Evolutionary conservation across 2,113 vertebrate genomes (phyloP), one percentile per base, ranked within the genome.

Genomic region (Micronycteris hirsuta): DNA sequence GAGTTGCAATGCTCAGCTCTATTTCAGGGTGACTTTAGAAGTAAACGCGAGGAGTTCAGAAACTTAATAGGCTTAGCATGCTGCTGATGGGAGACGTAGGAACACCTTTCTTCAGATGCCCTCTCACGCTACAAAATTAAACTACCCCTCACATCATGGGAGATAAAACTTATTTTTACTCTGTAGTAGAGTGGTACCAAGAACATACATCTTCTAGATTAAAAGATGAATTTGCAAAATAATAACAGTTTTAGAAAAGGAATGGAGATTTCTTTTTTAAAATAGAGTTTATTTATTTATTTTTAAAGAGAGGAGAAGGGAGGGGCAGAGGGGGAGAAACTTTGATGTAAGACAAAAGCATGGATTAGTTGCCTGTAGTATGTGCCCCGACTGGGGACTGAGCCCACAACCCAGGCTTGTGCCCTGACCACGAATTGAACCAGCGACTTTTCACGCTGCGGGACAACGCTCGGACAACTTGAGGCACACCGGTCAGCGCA

Each of bases 1-100:
- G 47, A 58, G 24, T 12, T 52, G 54, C 28, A 2, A 14, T 47
- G 68, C 16, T 90, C 58, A 85, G 84, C 71, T 87, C 52, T 86
- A 33, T 43, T 49, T 91, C 77, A 85, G 38, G 43, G 22, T 85
- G 74, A 95, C 17, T 76, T 89, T 6, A 95, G 19, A 56, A 70
- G n/a, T 52, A 17, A 24, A 61, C 4, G 3, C 3, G 7, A 47
- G 1, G 28, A 14, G 3, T 81, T 67, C 33, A 84, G 56, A 77
- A 31, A 22, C 7, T 45, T 17, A 54, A 1, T 24, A 33, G 38
- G 15, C 14, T 88, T 71, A 17, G 4, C 7, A 38, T 14, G 16
- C 33, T 76, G 16, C 56, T 63, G 52, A 70, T 17, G 2, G 11
- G 58, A 81, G 63, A 76, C 6, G 15, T 68, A 89, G 52, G 5